Evolutionary conservation across 1,140 invertebrate species (phyloP), one percentile per base, ranked within the genome.

Genomic region (Andrena cerasifolii): DNA sequence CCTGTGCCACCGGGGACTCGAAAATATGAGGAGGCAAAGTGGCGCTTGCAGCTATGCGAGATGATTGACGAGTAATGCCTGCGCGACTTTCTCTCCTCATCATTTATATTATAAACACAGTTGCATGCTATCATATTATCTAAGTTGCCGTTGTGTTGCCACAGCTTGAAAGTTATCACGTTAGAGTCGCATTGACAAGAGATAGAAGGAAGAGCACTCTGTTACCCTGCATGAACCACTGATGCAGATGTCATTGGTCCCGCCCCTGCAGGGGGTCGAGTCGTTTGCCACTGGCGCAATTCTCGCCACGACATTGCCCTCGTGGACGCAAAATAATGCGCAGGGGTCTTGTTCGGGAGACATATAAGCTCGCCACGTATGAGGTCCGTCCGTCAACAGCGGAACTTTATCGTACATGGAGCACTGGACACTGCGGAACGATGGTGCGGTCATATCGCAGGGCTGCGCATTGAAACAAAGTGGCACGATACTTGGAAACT

Each of bases 341-440:
- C 95, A 95, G n/a, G n/a, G n/a, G n/a, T n/a, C n/a, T 14, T 89
- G 90, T 93, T 93, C 88, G 79, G 91, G 79, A 4, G 87, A n/a
- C 89, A 6, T 89, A 73, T 49, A 93, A 93, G 94, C 92, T 47
- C 88, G 87, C 95, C 95, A 96, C 45, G 58, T 88, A 72, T 92
- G 87, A 5, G n/a, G n/a, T 0, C 88, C 92, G 58, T 93, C 88
- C 43, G 86, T 84, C 1, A 90, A 76, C 21, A 86, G 54, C 18
- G 79, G 62, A 65, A 92, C 87, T 3, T 89, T 91, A 82, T 95
- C 93, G 84, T 94, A 94, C 59, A 93, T 93, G 8, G 92, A 66
- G 86, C 95, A 96, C 84, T 96, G 95, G 0, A 89, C 67, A 1
- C 93, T 93, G 53, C 95, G 89, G 86, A 94, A 96, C 31, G 91